Percentiles rank a stretch among this genome's conserved stretches.
Conservation (phyloP, 2,797 vertebrate species). For the Spinus olivaceus region DNA sequence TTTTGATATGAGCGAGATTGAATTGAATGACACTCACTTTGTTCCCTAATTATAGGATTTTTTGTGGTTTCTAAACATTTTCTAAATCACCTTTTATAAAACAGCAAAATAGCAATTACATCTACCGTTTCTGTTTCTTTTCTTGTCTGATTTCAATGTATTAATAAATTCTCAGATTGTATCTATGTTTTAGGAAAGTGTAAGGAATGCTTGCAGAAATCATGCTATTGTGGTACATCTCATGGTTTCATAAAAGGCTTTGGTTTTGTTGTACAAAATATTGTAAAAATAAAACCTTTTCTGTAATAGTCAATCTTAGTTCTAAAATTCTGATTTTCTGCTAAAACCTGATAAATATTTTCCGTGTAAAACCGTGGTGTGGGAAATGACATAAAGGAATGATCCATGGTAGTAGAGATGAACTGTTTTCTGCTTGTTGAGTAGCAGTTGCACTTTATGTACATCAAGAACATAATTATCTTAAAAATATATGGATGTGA, state of each 20-base stretch:
- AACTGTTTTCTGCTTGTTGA: not conserved
- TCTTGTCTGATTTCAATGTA: not conserved
- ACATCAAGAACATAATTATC: not conserved
- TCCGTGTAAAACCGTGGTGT: not conserved
- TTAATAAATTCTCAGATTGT: not conserved
- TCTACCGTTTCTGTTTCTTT: not conserved
- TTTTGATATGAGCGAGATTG: not conserved
- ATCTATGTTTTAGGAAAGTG: not conserved
- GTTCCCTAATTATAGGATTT: not conserved
- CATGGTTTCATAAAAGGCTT: not conserved
- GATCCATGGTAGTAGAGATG: not conserved
- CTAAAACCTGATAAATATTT: not conserved
- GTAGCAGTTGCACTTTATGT: not conserved
- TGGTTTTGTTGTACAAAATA: not conserved
- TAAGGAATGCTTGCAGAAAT: not conserved
- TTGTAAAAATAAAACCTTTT: not conserved
- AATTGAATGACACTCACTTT: not conserved
- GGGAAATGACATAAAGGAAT: not conserved
- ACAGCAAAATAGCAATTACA: not conserved
- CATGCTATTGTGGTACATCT: not conserved
- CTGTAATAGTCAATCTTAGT: not conserved
- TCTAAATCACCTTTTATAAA: not conserved
- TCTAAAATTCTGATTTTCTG: not conserved
- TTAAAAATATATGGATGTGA: not conserved
- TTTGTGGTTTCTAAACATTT: not conserved